Evolutionary conservation across 2,888 invertebrate genomes (phyloP), one percentile per base, ranked within the genome.

Genomic region (Scelioninae gen. 1): DNA sequence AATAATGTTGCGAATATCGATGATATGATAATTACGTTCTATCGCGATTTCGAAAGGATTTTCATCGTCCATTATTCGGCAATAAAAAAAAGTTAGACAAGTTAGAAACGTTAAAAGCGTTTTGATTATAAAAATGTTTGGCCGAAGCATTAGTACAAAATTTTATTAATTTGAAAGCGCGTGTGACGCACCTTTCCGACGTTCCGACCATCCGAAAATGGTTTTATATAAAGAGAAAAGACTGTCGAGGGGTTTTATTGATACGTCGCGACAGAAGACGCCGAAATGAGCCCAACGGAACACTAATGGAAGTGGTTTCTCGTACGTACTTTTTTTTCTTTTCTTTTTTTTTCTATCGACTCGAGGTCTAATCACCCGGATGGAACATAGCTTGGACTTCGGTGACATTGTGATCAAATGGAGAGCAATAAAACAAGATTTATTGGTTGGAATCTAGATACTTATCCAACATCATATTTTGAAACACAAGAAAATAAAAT

Each of bases 251-350:
- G 68, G 86, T 86, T 89, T 89, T 87, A 88, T 88, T 87, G 88
- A 88, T 88, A 87, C 86, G 85, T 87, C 83, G 87, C 84, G 87
- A 85, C 86, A 87, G 84, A 84, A 83, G 83, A 78, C 71, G 85
- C 85, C 86, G 83, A 84, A 83, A 72, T 81, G 82, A 82, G 79
- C 82, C 82, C 74, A 82, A 55, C 58, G 23, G 79, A 84, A 76
- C 86, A 84, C 88, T 88, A 89, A 89, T 89, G 89, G 89, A 87
- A 86, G 85, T 84, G 85, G 79, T 81, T 81, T 86, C 78, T 82
- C 62, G 60, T 74, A 74, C 38, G 49, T 71, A 69, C n/a, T n/a
- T n/a, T n/a, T n/a, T n/a, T n/a, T n/a, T n/a, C n/a, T n/a, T 55
- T 38, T 29, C 23, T 47, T 45, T 72, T 65, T 78, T 79, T 72